phyloP scores from a whole-genome alignment of 2,888 invertebrate genomes.

The Lypha dubia region DNA sequence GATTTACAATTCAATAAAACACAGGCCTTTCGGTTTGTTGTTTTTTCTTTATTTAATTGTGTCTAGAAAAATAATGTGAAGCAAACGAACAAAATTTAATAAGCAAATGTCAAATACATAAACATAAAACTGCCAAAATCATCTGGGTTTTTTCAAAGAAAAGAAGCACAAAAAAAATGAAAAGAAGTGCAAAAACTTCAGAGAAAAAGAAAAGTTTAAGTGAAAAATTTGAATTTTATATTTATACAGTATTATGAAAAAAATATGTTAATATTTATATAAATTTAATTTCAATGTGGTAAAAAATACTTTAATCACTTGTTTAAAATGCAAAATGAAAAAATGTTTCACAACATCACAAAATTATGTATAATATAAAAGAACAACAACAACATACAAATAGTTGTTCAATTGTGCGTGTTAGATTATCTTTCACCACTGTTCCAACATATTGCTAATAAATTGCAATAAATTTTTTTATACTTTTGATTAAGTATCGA shows the following conservation, averaged over 20 bases:
- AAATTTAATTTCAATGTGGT: neutral
- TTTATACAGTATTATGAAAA: constrained; percentile 39
- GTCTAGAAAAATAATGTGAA: constrained; percentile 41
- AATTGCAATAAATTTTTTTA: neutral
- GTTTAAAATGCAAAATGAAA: constrained; percentile 8
- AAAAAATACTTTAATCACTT: neutral
- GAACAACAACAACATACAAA: constrained; percentile 49
- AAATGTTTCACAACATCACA: constrained; percentile 5
- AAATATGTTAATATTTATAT: neutral
- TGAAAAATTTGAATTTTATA: constrained; percentile 1
- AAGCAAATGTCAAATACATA: constrained; percentile 37
- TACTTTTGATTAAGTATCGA: neutral
- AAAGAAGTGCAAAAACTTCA: neutral
- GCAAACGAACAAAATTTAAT: neutral
- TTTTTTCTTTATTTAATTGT: neutral
- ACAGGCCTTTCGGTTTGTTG: constrained; percentile 44
- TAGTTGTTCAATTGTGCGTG: constrained; percentile 51
- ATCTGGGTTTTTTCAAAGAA: constrained; percentile 56
- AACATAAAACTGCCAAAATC: constrained; percentile 62
- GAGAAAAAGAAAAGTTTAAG: constrained; percentile 18
- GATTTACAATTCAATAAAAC: constrained; percentile 1
- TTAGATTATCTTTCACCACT: constrained; percentile 6
- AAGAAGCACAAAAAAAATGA: constrained; percentile 49
- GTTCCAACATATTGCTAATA: constrained; percentile 20
- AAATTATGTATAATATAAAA: constrained; percentile 68